phyloP scores from a whole-genome alignment of 2,888 invertebrate genomes.

The Leucoma salicis region DNA sequence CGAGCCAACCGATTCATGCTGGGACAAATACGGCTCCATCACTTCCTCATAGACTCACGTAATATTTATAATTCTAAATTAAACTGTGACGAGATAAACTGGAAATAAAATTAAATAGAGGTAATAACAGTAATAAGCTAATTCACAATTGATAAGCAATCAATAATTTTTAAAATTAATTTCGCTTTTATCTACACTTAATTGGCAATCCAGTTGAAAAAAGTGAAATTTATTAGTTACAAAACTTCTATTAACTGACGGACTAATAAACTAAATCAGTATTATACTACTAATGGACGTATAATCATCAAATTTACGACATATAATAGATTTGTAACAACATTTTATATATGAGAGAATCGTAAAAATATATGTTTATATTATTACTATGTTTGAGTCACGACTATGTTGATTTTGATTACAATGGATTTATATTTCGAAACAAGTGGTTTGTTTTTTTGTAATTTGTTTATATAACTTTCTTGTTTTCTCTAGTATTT shows the following conservation, averaged over 20 bases:
- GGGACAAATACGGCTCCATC: too few relatives aligned
- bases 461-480: neutral
- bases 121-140: too few relatives aligned
- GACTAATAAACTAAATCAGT: slow-evolving; percentile 12
- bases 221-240: slow-evolving; percentile 29
- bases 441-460: neutral
- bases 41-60: too few relatives aligned
- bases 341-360: slow-evolving; percentile 14
- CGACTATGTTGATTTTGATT: neutral
- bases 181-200: slow-evolving; percentile 24
- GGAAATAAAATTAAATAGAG: too few relatives aligned
- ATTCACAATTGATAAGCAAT: too few relatives aligned
- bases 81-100: neutral
- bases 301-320: slow-evolving; percentile 30
- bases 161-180: slow-evolving; percentile 12
- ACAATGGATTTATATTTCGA: neutral
- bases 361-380: slow-evolving; percentile 8
- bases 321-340: slow-evolving; percentile 23
- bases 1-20: too few relatives aligned
- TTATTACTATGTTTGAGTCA: slow-evolving; percentile 1
- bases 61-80: too few relatives aligned
- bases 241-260: slow-evolving; percentile 15
- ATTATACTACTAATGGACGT: slow-evolving; percentile 7
- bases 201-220: slow-evolving; percentile 12
- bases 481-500: neutral